Conservation (phyloP, 2,797 vertebrate genomes). For the Oophaga sylvatica region DNA sequence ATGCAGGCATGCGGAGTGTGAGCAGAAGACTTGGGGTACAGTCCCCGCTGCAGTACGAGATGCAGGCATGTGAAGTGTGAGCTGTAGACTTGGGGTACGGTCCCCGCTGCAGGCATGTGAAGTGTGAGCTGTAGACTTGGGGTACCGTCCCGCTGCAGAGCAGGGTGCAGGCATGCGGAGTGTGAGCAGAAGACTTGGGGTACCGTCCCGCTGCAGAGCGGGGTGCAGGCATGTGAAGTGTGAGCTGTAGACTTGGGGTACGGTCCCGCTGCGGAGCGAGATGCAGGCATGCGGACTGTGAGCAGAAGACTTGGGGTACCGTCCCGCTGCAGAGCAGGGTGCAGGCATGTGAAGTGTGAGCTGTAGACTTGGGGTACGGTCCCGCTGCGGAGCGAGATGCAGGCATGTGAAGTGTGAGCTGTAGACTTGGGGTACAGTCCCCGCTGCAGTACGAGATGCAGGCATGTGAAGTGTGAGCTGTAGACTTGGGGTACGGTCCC, state of each 20-base stretch:
- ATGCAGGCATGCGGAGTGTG: no score
- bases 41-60: background rate
- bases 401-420: background rate
- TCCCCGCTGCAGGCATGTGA: slow-evolving; percentile 45
- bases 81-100: background rate
- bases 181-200: no score
- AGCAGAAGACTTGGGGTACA: no score
- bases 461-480: no score
- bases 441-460: background rate
- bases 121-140: background rate
- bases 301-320: background rate
- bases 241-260: slow-evolving; percentile 28
- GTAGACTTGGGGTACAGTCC: background rate
- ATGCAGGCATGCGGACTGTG: slow-evolving; percentile 23
- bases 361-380: background rate
- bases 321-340: background rate
- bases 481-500: no score
- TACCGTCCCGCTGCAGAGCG: background rate
- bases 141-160: slow-evolving; percentile 62
- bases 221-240: slow-evolving; percentile 31
- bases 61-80: no score
- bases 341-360: slow-evolving; percentile 12
- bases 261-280: slow-evolving; percentile 34
- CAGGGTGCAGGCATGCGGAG: no score
- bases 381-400: slow-evolving; percentile 63